Evolutionary conservation across 2,113 vertebrate genomes (phyloP).

Genomic region (Callipepla squamata): DNA sequence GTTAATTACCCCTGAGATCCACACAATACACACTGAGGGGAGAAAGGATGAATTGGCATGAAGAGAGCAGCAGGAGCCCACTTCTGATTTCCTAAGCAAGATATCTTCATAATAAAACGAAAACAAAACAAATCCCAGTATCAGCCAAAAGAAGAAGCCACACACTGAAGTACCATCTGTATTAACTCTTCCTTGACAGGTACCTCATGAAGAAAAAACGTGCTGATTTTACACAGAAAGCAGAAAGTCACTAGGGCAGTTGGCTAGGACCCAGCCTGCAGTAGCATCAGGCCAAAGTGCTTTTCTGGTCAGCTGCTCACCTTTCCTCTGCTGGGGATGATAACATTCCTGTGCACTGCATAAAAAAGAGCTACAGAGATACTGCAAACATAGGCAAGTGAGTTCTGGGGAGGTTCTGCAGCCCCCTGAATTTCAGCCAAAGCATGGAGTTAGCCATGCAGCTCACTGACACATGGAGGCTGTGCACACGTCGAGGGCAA

Average conservation of each 20-base stretch:
- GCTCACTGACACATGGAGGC: background rate
- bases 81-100: background rate
- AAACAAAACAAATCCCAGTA: background rate
- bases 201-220: fast-evolving
- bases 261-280: background rate
- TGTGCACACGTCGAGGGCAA: background rate
- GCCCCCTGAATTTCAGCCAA: background rate
- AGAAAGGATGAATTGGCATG: background rate
- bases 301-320: background rate
- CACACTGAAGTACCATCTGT: background rate
- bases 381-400: fast-evolving
- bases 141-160: background rate
- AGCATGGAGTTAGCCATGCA: fast-evolving
- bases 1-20: slow-evolving; percentile 33
- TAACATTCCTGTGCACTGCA: background rate
- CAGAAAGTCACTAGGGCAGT: background rate
- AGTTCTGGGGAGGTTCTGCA: background rate
- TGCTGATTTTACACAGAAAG: background rate
- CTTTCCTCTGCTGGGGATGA: background rate
- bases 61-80: background rate
- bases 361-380: background rate
- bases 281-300: fast-evolving
- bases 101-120: background rate
- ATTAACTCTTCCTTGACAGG: background rate
- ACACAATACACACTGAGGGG: background rate